Evolutionary conservation across 2,797 vertebrate genomes (phyloP).

Genomic region (Diglossa cyanea): DNA sequence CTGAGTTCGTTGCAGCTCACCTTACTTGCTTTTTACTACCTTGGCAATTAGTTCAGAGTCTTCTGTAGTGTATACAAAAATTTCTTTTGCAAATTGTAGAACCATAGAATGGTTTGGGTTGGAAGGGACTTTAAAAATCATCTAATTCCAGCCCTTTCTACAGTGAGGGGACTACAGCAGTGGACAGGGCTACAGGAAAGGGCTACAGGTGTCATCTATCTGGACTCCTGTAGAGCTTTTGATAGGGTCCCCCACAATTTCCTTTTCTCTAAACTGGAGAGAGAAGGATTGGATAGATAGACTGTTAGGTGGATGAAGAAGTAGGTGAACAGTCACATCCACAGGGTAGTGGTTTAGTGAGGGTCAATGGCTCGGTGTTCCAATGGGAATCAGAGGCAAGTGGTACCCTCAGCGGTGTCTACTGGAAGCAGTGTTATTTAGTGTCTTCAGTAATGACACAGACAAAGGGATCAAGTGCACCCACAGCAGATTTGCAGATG

Average conservation of each 20-base stretch:
- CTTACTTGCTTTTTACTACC: not conserved
- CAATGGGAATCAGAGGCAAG: not conserved
- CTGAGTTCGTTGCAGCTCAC: not conserved
- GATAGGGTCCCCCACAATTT: not conserved
- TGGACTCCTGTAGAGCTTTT: not conserved
- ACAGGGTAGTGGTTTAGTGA: not conserved
- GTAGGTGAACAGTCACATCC: not conserved
- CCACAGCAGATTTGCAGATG: not conserved
- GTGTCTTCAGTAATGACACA: not conserved
- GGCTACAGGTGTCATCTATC: not conserved
- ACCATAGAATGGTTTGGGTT: not conserved
- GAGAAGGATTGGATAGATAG: not conserved
- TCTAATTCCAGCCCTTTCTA: not conserved
- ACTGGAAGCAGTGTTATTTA: not conserved
- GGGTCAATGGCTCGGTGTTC: not conserved
- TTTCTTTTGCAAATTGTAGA: not conserved
- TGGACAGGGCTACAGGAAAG: not conserved
- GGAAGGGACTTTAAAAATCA: not conserved
- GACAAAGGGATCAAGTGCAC: not conserved
- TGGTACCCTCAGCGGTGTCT: not conserved
- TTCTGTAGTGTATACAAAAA: not conserved
- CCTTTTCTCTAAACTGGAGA: not conserved
- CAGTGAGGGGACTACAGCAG: not conserved
- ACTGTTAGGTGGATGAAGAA: not conserved
- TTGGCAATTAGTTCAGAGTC: fast-evolving